phyloP scores from a whole-genome alignment of 2,797 vertebrate species.

The Octomys mimax region DNA sequence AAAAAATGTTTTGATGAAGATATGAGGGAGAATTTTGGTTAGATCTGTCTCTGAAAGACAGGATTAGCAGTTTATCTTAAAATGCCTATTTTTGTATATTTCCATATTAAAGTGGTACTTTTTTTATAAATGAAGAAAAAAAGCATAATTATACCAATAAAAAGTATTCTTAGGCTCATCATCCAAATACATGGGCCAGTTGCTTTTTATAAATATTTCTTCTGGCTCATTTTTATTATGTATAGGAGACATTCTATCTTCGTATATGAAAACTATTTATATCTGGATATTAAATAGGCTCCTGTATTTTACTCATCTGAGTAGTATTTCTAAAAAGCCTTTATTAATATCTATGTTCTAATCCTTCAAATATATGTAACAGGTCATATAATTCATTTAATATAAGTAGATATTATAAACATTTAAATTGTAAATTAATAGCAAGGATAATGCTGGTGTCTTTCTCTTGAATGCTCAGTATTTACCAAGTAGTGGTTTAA shows the following conservation, averaged over 20 bases:
- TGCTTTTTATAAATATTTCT: background rate
- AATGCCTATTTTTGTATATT: background rate
- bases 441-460: background rate
- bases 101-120: background rate
- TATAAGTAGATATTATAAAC: background rate
- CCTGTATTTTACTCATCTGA: background rate
- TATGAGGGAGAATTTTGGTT: background rate
- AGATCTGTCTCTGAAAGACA: background rate
- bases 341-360: background rate
- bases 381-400: background rate
- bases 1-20: background rate
- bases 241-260: background rate
- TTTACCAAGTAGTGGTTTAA: slow-evolving; percentile 47
- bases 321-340: no score
- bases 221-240: slow-evolving; percentile 19
- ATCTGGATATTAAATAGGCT: slow-evolving; percentile 2
- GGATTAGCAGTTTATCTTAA: background rate
- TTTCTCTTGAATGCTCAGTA: background rate
- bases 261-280: slow-evolving; percentile 12
- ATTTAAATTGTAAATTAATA: slow-evolving; percentile 18
- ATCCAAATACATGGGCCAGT: background rate
- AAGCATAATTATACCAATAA: background rate
- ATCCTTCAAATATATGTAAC: background rate
- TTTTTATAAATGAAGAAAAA: background rate
- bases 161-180: background rate